Evolutionary conservation across 2,888 invertebrate species (phyloP).

Genomic region (Parthenolecanium corni): DNA sequence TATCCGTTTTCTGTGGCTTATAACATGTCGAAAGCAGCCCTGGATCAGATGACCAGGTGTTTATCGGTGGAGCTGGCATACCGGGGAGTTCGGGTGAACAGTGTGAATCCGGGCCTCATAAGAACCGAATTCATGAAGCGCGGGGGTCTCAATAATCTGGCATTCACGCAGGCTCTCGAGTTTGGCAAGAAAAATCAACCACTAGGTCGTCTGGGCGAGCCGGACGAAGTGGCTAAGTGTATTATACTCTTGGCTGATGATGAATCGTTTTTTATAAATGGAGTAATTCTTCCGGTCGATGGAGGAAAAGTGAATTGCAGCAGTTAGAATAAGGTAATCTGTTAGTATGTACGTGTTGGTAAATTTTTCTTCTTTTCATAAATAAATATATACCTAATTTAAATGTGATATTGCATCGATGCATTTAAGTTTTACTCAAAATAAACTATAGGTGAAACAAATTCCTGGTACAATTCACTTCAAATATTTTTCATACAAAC

Average conservation of each 20-base stretch:
- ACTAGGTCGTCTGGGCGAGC: slow-evolving; percentile 70
- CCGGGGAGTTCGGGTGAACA: slow-evolving; percentile 76
- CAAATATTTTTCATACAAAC: no score
- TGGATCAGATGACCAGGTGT: slow-evolving; percentile 91
- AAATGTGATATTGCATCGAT: no score
- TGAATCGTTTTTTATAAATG: slow-evolving; percentile 79
- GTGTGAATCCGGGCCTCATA: slow-evolving; percentile 87
- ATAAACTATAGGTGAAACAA: no score
- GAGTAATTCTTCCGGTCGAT: slow-evolving; percentile 77
- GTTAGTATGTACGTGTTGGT: no score
- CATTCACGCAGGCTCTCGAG: slow-evolving; percentile 73
- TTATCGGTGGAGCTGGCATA: slow-evolving; percentile 73
- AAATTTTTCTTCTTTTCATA: no score
- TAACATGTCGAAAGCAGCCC: slow-evolving; percentile 80
- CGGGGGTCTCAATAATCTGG: slow-evolving; percentile 71
- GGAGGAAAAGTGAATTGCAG: slow-evolving; percentile 55
- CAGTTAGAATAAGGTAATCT: no score
- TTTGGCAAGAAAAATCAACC: slow-evolving; percentile 80
- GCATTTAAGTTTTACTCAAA: no score
- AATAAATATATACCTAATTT: no score
- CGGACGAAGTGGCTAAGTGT: slow-evolving; percentile 74
- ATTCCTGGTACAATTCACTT: no score
- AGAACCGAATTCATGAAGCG: slow-evolving; percentile 76
- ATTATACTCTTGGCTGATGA: slow-evolving; percentile 87
- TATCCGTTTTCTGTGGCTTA: slow-evolving; percentile 86